phyloP scores from a whole-genome alignment of 2,113 vertebrate species.

The Tonatia bakeri region DNA sequence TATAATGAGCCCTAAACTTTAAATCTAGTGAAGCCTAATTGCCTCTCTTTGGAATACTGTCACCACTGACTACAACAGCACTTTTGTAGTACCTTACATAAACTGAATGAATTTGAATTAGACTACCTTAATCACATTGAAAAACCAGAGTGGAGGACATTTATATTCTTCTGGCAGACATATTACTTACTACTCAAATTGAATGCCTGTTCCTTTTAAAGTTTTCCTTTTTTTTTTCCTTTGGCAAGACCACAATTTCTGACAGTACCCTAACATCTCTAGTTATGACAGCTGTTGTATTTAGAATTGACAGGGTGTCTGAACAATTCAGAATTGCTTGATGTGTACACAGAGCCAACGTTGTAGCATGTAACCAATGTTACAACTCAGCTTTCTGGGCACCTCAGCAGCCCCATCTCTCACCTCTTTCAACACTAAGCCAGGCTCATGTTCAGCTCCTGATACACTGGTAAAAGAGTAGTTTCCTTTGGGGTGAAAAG shows the following conservation, averaged over 20 bases:
- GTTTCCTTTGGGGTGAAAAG: neutral
- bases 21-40: constrained; percentile 2
- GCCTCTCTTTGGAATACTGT: constrained; percentile 25
- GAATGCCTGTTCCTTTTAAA: neutral
- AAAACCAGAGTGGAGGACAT: neutral
- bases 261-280: neutral
- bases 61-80: neutral
- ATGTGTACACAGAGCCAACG: neutral
- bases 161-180: neutral
- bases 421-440: neutral
- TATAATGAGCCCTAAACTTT: constrained; percentile 35
- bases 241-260: neutral
- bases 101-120: neutral
- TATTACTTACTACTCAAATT: neutral
- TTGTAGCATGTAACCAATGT: neutral
- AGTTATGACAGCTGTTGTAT: neutral
- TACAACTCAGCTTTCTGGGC: neutral
- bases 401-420: neutral
- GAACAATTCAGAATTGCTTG: neutral
- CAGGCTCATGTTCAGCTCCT: neutral
- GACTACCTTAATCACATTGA: neutral
- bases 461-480: neutral
- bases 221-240: neutral
- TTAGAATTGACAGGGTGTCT: neutral
- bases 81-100: neutral